These are phyloP conservation scores for Desmodus rotundus DNA, from an alignment of 2,113 vertebrate genomes.

Conservation along the genomic window DNA sequence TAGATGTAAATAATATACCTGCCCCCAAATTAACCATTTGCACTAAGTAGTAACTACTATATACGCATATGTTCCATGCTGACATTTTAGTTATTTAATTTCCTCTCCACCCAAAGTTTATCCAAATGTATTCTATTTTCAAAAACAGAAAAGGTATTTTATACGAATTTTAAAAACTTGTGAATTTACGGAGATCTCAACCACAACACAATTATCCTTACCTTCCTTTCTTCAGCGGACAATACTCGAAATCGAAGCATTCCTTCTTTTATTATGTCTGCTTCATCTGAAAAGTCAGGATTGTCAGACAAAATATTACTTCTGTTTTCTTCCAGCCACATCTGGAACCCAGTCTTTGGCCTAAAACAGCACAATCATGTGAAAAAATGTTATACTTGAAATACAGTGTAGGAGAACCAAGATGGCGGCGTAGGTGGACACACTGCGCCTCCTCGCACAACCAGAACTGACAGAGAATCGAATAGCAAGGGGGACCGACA, in stretches of 20 bases:
- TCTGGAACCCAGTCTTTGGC: constrained; percentile 94
- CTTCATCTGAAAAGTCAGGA: constrained; percentile 88
- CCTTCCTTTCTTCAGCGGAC: constrained; percentile 90
- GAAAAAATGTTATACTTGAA: not conserved
- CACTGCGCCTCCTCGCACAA: too few relatives aligned
- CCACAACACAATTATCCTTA: constrained; percentile 69
- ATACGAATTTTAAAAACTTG: not conserved
- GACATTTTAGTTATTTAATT: not conserved
- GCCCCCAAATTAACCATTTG: not conserved
- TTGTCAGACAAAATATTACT: constrained; percentile 86
- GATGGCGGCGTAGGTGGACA: too few relatives aligned
- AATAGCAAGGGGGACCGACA: too few relatives aligned
- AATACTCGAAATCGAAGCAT: constrained; percentile 91
- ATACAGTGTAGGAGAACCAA: constrained; percentile 25
- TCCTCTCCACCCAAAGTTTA: not conserved
- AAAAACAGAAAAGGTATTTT: not conserved
- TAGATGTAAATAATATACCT: not conserved
- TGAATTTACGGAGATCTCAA: not conserved
- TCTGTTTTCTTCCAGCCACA: constrained; percentile 95
- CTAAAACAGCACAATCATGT: constrained; percentile 76
- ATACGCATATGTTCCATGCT: not conserved
- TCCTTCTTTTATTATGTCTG: constrained; percentile 95
- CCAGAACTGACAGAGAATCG: too few relatives aligned
- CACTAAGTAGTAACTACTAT: not conserved
- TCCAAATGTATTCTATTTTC: not conserved